These are phyloP conservation scores for Setipinna tenuifilis DNA, from an alignment of 2,797 vertebrate genomes.

Conservation along the genomic window DNA sequence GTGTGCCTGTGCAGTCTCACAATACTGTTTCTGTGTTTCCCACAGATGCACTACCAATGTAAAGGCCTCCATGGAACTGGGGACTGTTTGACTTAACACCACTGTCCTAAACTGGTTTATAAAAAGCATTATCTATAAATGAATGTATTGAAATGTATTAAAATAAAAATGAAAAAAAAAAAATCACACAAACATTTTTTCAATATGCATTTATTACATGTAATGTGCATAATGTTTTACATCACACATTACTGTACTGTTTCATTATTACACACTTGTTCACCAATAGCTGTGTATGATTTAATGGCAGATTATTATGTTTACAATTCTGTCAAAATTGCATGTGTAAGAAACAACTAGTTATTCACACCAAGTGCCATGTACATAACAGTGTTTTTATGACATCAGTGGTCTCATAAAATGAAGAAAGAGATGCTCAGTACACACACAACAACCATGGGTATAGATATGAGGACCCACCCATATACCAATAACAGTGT, in stretches of 20 bases:
- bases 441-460: not conserved
- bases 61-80: slow-evolving; percentile 52
- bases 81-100: slow-evolving; percentile 70
- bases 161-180: slow-evolving; percentile 55
- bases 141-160: no score
- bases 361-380: not conserved
- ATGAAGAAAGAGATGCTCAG: not conserved
- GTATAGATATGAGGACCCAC: not conserved
- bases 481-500: no score
- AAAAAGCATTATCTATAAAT: slow-evolving; percentile 40
- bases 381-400: not conserved
- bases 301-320: not conserved
- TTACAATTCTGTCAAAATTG: not conserved
- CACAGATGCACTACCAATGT: no score
- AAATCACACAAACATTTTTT: not conserved
- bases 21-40: not conserved
- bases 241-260: not conserved
- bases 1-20: not conserved
- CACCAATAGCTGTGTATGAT: not conserved
- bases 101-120: slow-evolving; percentile 71
- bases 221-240: not conserved
- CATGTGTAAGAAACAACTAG: not conserved
- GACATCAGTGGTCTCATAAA: not conserved
- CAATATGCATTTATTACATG: not conserved
- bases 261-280: not conserved